Conservation (phyloP, 2,797 vertebrate species). For the Tachyglossus aculeatus region DNA sequence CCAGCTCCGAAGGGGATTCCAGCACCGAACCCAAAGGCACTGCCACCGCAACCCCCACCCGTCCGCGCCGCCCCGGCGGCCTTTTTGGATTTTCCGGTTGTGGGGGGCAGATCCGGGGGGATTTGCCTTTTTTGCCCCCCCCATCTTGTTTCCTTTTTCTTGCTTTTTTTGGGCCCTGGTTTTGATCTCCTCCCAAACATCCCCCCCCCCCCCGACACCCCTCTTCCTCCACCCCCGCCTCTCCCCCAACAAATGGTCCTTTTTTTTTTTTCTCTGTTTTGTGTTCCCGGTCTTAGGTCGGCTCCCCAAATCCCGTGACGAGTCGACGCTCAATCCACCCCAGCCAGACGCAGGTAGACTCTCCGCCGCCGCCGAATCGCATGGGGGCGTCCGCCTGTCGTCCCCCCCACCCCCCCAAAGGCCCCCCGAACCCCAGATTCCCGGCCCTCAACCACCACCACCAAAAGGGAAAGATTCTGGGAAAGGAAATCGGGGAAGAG, state of each 20-base stretch:
- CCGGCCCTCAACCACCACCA: slow-evolving; percentile 15
- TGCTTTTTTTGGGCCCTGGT: too few relatives aligned
- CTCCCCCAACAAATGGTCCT: slow-evolving; percentile 67
- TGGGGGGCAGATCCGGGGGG: too few relatives aligned
- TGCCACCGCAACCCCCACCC: too few relatives aligned
- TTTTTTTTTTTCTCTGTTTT: slow-evolving; percentile 91
- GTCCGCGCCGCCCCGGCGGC: too few relatives aligned
- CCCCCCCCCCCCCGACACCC: too few relatives aligned
- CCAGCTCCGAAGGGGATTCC: too few relatives aligned
- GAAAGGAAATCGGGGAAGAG: slow-evolving; percentile 50
- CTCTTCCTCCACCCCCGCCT: not conserved
- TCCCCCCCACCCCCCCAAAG: slow-evolving; percentile 26
- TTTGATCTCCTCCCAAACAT: too few relatives aligned
- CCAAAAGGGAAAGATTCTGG: slow-evolving; percentile 19
- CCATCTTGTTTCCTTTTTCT: too few relatives aligned
- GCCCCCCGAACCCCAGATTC: slow-evolving; percentile 32
- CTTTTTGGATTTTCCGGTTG: too few relatives aligned
- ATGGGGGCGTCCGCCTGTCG: slow-evolving; percentile 57
- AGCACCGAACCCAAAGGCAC: too few relatives aligned
- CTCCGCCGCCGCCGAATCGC: slow-evolving; percentile 68
- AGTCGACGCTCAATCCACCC: slow-evolving; percentile 90
- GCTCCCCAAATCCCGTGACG: slow-evolving; percentile 96
- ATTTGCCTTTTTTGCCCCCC: too few relatives aligned
- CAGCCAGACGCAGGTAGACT: slow-evolving; percentile 92
- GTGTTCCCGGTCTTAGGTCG: slow-evolving; percentile 96